These are phyloP conservation scores for Rhinogobius similis DNA, from an alignment of 2,113 vertebrate genomes.

Conservation along the genomic window DNA sequence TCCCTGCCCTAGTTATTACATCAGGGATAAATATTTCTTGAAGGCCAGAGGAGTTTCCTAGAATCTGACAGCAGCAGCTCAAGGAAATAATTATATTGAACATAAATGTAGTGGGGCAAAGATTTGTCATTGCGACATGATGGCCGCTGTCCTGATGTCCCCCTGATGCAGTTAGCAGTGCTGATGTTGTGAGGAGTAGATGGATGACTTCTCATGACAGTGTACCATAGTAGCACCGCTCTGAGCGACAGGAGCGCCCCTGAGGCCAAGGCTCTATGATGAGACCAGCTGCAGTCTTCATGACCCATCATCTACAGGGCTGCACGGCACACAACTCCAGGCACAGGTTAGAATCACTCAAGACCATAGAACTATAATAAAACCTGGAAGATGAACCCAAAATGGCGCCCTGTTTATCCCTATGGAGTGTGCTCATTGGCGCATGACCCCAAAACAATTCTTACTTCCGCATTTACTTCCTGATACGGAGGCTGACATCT, in stretches of 20 bases:
- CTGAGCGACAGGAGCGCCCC: conserved; percentile 27
- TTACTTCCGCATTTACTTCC: too few relatives aligned
- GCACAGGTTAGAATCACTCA: conserved; percentile 22
- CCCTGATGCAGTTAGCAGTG: not conserved
- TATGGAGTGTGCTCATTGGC: too few relatives aligned
- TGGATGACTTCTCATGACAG: conserved; percentile 10
- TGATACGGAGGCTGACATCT: too few relatives aligned
- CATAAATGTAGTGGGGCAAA: too few relatives aligned
- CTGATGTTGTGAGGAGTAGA: conserved; percentile 2
- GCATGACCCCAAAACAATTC: too few relatives aligned
- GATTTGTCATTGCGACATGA: not conserved
- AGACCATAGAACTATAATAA: too few relatives aligned
- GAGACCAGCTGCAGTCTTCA: conserved; percentile 11
- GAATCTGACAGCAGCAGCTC: not conserved
- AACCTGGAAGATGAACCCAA: too few relatives aligned
- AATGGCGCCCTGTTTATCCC: too few relatives aligned
- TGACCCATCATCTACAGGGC: conserved; percentile 16
- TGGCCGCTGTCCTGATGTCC: not conserved
- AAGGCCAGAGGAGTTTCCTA: not conserved
- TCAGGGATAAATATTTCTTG: not conserved
- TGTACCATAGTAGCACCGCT: not conserved
- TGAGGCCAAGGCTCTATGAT: conserved; percentile 13
- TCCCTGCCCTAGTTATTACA: not conserved
- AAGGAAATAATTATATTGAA: not conserved
- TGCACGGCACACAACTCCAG: not conserved